These are phyloP conservation scores for Hemibagrus wyckioides DNA, from an alignment of 2,113 vertebrate genomes.

Conservation along the genomic window DNA sequence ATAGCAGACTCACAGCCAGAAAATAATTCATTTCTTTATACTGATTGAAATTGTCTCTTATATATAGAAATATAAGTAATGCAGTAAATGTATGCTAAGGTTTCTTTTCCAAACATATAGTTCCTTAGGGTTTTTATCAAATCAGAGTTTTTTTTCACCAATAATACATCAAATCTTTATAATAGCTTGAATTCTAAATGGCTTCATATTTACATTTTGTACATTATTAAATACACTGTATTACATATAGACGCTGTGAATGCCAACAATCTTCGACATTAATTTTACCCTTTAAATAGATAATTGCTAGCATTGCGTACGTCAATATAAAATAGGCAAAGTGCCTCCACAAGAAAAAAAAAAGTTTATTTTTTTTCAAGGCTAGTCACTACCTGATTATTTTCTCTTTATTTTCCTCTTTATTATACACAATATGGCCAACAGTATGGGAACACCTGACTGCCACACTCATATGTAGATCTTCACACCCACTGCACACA, in stretches of 20 bases:
- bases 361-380: not conserved
- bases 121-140: no score
- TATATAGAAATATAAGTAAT: no score
- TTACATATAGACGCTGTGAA: not conserved
- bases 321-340: no score
- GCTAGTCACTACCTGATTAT: not conserved
- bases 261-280: not conserved
- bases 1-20: no score
- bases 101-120: no score
- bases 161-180: no score
- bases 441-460: not conserved
- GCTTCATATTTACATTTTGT: not conserved
- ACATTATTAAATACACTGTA: no score
- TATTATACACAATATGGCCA: not conserved
- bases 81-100: no score
- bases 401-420: not conserved
- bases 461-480: not conserved
- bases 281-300: not conserved
- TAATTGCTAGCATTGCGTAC: not conserved
- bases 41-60: no score
- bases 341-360: not conserved
- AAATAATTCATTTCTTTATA: no score
- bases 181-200: not conserved
- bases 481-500: no score
- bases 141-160: no score